Evolutionary conservation across 2,113 vertebrate genomes (phyloP).

Genomic region (Aldabrachelys gigantea): DNA sequence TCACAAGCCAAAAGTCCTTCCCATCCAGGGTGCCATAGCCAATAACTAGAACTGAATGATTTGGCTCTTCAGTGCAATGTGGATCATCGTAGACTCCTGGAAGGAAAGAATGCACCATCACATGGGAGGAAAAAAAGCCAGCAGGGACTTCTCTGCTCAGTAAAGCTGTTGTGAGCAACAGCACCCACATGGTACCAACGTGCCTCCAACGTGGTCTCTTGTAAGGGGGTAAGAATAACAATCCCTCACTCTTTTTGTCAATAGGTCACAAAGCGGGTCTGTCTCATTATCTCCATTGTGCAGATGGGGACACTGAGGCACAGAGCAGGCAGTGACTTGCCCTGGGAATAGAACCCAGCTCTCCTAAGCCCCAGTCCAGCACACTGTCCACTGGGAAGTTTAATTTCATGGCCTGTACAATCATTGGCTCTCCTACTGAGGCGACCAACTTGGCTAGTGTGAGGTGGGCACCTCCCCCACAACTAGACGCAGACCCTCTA

Average conservation of each 20-base stretch:
- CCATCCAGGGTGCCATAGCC: too few species aligned
- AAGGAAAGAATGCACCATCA: not conserved
- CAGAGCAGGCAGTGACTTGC: not conserved
- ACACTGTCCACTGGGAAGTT: too few species aligned
- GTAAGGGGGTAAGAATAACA: not conserved
- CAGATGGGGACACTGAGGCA: not conserved
- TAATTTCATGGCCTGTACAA: too few species aligned
- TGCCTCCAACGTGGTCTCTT: not conserved
- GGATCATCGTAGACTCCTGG: slow-evolving; percentile 89
- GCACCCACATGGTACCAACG: not conserved
- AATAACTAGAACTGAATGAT: too few species aligned
- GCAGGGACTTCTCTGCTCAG: not conserved
- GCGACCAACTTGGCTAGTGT: rapidly evolving
- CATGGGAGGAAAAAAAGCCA: not conserved
- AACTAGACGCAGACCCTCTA: not conserved
- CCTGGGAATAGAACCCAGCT: not conserved
- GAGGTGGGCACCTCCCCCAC: rapidly evolving
- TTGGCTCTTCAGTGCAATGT: slow-evolving; percentile 61
- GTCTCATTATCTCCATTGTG: not conserved
- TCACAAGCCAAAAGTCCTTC: too few species aligned
- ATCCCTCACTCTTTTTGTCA: not conserved
- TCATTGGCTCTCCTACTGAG: not conserved
- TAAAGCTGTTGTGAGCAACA: not conserved
- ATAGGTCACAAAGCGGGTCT: not conserved
- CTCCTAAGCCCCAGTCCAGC: not conserved